Conservation (phyloP, 2,888 invertebrate genomes). For the Orthosia incerta region DNA sequence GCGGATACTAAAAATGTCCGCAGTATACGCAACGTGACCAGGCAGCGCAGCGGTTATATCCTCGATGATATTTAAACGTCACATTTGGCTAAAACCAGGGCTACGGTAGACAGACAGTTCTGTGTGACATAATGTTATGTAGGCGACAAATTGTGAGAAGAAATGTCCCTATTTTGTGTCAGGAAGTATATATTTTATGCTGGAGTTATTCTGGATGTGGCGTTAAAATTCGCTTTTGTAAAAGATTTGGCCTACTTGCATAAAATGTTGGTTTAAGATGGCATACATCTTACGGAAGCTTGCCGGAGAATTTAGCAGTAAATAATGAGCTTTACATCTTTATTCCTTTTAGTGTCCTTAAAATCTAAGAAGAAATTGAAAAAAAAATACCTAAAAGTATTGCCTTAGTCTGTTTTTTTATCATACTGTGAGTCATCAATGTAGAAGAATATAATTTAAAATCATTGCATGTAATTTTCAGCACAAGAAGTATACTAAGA, state of each 20-base stretch:
- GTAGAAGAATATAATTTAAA: no score
- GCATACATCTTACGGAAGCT: not conserved
- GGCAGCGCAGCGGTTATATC: slow-evolving; percentile 29
- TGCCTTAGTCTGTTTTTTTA: no score
- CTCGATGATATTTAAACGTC: slow-evolving; percentile 45
- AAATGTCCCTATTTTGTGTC: slow-evolving; percentile 33
- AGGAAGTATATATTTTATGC: slow-evolving; percentile 41
- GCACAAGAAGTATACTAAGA: not conserved
- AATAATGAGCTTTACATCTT: not conserved
- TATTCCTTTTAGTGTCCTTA: not conserved
- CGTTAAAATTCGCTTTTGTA: not conserved
- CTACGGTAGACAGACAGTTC: slow-evolving; percentile 43
- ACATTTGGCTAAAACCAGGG: slow-evolving; percentile 45
- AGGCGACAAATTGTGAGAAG: slow-evolving; percentile 43
- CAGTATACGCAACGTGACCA: slow-evolving; percentile 57
- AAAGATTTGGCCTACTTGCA: not conserved
- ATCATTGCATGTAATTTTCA: not conserved
- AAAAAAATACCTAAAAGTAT: no score
- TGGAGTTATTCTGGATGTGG: slow-evolving; percentile 23
- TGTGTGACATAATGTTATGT: slow-evolving; percentile 42
- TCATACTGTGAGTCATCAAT: no score
- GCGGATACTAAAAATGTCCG: slow-evolving; percentile 67
- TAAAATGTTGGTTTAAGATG: not conserved
- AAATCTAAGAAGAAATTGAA: no score
- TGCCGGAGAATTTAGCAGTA: not conserved